Evolutionary conservation across 2,888 invertebrate genomes (phyloP).

Genomic region (Idaea dimidiata): DNA sequence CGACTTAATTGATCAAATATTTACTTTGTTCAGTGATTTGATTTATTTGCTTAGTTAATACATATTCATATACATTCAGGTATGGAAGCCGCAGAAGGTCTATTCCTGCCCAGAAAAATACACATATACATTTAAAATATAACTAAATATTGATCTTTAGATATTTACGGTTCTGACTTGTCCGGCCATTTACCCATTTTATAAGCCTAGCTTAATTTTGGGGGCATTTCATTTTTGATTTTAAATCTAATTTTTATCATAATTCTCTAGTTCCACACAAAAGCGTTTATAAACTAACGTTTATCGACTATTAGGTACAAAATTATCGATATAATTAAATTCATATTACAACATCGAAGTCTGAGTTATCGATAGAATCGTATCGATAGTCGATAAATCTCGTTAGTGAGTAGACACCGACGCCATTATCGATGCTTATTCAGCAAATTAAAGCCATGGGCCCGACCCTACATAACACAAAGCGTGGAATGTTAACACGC

Average conservation of each 20-base stretch:
- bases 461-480: constrained; percentile 16
- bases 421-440: constrained; percentile 22
- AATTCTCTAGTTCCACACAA: background rate
- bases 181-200: too few relatives aligned
- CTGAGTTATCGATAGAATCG: background rate
- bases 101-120: too few relatives aligned
- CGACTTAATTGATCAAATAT: background rate
- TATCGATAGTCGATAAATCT: constrained; percentile 16
- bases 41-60: too few relatives aligned
- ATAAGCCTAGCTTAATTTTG: too few relatives aligned
- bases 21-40: background rate
- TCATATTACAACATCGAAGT: background rate
- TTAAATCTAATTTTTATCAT: background rate
- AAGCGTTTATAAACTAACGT: background rate
- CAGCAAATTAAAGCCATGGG: constrained; percentile 27
- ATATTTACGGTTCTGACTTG: too few relatives aligned
- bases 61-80: too few relatives aligned
- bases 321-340: background rate
- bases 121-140: too few relatives aligned
- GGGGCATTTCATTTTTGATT: background rate
- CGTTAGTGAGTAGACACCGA: constrained; percentile 20
- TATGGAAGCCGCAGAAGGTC: too few relatives aligned
- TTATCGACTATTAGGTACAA: background rate
- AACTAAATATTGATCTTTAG: too few relatives aligned
- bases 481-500: constrained; percentile 32